A percentile compares a stretch with the other conserved stretches of the same genome.
Evolutionary conservation across 1,140 invertebrate species (phyloP).

Genomic region (Panagrolaimus sp.): DNA sequence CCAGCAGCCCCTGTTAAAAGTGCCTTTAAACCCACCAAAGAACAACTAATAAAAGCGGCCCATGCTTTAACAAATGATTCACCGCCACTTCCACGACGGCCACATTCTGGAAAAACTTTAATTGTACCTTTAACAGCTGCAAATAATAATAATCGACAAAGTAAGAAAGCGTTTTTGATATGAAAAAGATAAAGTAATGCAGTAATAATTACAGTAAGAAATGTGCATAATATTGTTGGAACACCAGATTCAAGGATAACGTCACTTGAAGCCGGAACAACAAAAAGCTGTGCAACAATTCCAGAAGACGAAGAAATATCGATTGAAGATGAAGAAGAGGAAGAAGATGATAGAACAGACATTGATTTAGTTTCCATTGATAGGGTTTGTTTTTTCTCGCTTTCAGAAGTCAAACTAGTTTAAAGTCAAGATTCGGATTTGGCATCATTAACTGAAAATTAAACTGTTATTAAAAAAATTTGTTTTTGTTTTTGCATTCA

Average conservation of each 20-base stretch:
- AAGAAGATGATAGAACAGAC: constrained; percentile 1
- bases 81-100: constrained; percentile 8
- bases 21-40: not conserved
- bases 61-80: not conserved
- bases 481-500: no score
- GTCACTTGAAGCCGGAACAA: not conserved
- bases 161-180: not conserved
- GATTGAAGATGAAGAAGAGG: not conserved
- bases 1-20: no score
- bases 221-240: not conserved
- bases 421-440: no score
- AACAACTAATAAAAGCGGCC: not conserved
- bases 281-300: constrained; percentile 15
- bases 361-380: constrained; percentile 1
- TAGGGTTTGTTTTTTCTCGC: not conserved
- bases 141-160: not conserved
- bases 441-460: no score
- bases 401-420: no score
- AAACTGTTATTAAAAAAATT: no score
- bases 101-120: constrained; percentile 6
- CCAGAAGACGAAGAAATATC: constrained; percentile 12
- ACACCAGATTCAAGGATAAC: constrained; percentile 7
- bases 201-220: not conserved
- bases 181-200: not conserved
- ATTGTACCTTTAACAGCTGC: constrained; percentile 4